phyloP scores from a whole-genome alignment of 2,888 invertebrate genomes.

The Cataglyphis altisquamis region DNA sequence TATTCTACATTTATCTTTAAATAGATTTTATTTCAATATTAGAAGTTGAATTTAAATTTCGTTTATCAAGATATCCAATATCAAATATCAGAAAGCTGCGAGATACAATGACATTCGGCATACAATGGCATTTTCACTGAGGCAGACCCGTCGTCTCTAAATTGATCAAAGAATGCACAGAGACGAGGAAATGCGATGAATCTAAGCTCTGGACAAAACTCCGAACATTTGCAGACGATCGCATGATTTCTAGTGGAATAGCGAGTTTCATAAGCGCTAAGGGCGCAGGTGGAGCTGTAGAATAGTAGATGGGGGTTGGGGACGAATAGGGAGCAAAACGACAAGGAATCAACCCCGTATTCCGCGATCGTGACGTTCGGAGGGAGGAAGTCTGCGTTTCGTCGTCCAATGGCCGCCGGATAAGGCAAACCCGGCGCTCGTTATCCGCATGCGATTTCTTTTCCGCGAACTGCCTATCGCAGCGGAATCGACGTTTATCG shows the following conservation, averaged over 20 bases:
- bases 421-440: conserved; percentile 67
- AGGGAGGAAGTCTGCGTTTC: conserved; percentile 54
- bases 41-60: background rate
- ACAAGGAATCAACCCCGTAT: conserved; percentile 41
- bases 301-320: background rate
- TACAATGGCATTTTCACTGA: background rate
- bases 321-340: background rate
- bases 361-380: conserved; percentile 50
- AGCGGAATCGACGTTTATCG: conserved; percentile 68
- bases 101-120: background rate
- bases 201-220: background rate
- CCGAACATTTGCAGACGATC: conserved; percentile 33
- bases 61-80: background rate
- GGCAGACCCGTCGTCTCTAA: background rate
- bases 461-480: conserved; percentile 75
- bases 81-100: background rate
- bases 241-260: conserved; percentile 55
- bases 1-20: background rate
- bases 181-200: background rate
- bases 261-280: conserved; percentile 12
- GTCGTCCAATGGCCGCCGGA: conserved; percentile 52
- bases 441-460: conserved; percentile 80
- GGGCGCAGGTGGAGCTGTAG: background rate
- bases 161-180: conserved; percentile 5
- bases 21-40: background rate